Evolutionary conservation across 30 jellyfish, hydroid and myxozoan species (phyloP).

Genomic region (Pelagia noctiluca): DNA sequence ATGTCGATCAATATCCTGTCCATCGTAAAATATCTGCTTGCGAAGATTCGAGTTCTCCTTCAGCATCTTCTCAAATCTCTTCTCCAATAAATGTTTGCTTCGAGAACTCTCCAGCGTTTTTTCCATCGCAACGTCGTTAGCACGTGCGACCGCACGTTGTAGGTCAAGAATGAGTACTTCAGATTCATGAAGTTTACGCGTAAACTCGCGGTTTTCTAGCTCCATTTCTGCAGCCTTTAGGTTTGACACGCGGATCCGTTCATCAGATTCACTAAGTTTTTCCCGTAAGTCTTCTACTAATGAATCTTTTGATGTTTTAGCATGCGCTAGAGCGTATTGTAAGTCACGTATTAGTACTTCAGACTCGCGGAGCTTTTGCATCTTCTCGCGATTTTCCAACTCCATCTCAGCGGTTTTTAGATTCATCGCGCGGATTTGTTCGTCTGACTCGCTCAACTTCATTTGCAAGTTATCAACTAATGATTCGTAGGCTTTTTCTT

Average conservation of each 20-base stretch:
- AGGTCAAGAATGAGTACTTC: constrained; percentile 78
- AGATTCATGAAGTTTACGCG: constrained; percentile 78
- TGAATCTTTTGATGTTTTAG: constrained; percentile 16
- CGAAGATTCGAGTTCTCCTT: constrained; percentile 74
- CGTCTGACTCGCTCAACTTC: constrained; percentile 7
- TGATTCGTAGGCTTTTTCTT: constrained; percentile 8
- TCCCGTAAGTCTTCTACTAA: constrained; percentile 22
- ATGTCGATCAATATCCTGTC: no score
- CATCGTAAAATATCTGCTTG: constrained; percentile 72
- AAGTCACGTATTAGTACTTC: no score
- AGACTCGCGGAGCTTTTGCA: no score
- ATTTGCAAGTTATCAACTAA: constrained; percentile 20
- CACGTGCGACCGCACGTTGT: constrained; percentile 92
- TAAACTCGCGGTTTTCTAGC: constrained; percentile 69
- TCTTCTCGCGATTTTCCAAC: constrained; percentile 64
- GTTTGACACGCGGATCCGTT: constrained; percentile 46
- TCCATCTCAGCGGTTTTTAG: constrained; percentile 54
- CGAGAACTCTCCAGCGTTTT: constrained; percentile 92
- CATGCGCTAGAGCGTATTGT: no score
- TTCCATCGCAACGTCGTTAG: constrained; percentile 97
- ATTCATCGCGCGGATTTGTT: constrained; percentile 31
- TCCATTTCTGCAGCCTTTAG: constrained; percentile 62
- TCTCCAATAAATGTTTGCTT: constrained; percentile 72
- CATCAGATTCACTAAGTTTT: constrained; percentile 16
- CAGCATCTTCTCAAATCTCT: constrained; percentile 74